A percentile compares a stretch with the other conserved stretches of the same genome.
These are phyloP conservation scores for Idaea aversata DNA, from an alignment of 2,888 invertebrate species.

Conservation along the genomic window DNA sequence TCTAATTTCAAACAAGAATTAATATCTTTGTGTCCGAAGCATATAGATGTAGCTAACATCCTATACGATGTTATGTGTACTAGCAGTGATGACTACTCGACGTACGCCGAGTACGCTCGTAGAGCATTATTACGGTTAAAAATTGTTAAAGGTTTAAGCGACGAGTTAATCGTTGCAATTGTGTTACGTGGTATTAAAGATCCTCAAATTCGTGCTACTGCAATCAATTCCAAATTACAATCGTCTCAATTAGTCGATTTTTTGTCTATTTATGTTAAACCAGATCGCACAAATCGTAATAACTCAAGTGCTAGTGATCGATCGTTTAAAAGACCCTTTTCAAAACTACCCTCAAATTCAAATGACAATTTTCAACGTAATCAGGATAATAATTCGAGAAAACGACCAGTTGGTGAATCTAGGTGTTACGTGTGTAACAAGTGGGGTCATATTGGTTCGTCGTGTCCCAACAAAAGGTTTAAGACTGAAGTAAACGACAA, in stretches of 20 bases:
- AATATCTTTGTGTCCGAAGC: slow-evolving; percentile 5
- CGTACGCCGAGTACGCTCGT: too few relatives aligned
- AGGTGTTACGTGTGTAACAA: background rate
- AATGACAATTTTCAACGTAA: too few relatives aligned
- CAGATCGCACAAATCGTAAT: background rate
- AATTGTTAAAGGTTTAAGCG: too few relatives aligned
- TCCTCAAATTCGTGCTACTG: slow-evolving; percentile 4
- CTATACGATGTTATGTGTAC: slow-evolving; percentile 7
- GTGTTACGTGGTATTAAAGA: slow-evolving; percentile 11
- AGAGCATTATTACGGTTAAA: slow-evolving; percentile 1
- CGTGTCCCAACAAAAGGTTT: background rate
- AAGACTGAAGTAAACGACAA: background rate
- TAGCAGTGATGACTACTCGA: too few relatives aligned
- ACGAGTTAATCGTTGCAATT: slow-evolving; percentile 1
- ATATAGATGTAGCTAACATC: background rate
- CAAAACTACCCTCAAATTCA: too few relatives aligned
- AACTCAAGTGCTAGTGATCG: background rate
- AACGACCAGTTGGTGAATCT: background rate
- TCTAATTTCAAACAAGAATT: slow-evolving; percentile 8
- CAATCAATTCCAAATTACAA: slow-evolving; percentile 4
- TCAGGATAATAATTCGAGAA: background rate
- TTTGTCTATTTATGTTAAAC: background rate
- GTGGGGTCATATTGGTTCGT: background rate
- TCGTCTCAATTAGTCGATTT: background rate
- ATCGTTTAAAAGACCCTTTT: background rate